phyloP scores from a whole-genome alignment of 2,113 vertebrate genomes.

The Indri indri region DNA sequence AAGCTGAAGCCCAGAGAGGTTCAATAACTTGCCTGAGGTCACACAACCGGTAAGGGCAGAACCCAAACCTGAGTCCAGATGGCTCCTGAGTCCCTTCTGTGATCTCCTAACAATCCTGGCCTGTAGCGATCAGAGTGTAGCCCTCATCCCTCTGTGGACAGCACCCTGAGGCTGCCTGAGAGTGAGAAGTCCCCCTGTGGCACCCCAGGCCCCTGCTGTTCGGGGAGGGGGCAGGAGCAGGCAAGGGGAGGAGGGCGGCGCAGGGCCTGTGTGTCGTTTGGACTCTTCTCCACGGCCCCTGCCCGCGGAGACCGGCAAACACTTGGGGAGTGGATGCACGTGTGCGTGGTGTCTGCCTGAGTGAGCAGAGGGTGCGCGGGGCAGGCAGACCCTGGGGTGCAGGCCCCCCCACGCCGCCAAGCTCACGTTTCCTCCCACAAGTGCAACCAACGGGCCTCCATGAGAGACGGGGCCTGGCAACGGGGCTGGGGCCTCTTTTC shows the following conservation, averaged over 20 bases:
- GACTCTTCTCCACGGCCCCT: neutral
- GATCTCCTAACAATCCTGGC: neutral
- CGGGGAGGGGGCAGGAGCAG: neutral
- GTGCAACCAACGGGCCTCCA: neutral
- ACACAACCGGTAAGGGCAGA: neutral
- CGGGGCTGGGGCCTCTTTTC: neutral
- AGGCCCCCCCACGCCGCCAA: neutral
- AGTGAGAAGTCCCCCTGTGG: neutral
- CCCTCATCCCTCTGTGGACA: neutral
- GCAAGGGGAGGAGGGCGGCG: neutral
- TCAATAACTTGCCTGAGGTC: neutral
- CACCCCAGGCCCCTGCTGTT: neutral
- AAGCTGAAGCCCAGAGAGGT: neutral
- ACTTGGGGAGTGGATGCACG: neutral
- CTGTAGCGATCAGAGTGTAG: fast-evolving
- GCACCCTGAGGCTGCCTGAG: neutral
- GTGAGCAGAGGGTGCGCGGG: neutral
- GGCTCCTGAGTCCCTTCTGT: neutral
- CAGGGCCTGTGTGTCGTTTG: neutral
- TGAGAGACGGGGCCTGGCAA: neutral
- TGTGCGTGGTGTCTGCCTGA: neutral
- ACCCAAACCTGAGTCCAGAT: neutral
- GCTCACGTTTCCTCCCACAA: neutral
- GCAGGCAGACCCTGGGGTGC: neutral
- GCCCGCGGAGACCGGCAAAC: fast-evolving